Conservation (phyloP, 2,888 invertebrate species). For the Phasia obesa region DNA sequence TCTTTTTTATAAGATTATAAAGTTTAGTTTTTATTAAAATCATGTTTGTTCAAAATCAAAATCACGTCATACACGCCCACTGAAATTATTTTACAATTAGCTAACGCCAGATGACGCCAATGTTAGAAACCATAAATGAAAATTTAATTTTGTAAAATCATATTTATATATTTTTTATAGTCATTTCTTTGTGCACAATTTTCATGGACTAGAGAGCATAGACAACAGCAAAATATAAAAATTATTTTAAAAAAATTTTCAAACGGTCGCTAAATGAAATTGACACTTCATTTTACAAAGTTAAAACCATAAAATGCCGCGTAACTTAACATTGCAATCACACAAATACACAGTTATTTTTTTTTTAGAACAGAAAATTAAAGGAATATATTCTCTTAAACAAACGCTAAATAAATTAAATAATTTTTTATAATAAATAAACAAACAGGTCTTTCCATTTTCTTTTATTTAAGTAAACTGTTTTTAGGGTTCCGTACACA, state of each 20-base stretch:
- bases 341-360: neutral
- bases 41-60: slow-evolving; percentile 63
- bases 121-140: slow-evolving; percentile 38
- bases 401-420: too few relatives aligned
- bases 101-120: slow-evolving; percentile 70
- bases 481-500: too few relatives aligned
- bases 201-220: neutral
- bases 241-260: slow-evolving; percentile 27
- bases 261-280: slow-evolving; percentile 70
- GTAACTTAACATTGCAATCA: slow-evolving; percentile 18
- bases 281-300: slow-evolving; percentile 69
- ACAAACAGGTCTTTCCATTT: too few relatives aligned
- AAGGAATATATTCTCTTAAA: neutral
- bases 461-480: too few relatives aligned
- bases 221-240: slow-evolving; percentile 37
- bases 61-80: slow-evolving; percentile 68
- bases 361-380: neutral
- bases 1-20: slow-evolving; percentile 5
- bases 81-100: slow-evolving; percentile 65
- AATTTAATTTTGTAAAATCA: slow-evolving; percentile 7
- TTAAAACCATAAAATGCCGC: slow-evolving; percentile 61
- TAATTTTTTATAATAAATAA: too few relatives aligned
- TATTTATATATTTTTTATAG: slow-evolving; percentile 26
- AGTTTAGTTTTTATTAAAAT: slow-evolving; percentile 54
- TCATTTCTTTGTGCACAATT: slow-evolving; percentile 22